A percentile compares a stretch with the other conserved stretches of the same genome.
Evolutionary conservation across 2,113 vertebrate genomes (phyloP).

Genomic region (Myotis yumanensis): DNA sequence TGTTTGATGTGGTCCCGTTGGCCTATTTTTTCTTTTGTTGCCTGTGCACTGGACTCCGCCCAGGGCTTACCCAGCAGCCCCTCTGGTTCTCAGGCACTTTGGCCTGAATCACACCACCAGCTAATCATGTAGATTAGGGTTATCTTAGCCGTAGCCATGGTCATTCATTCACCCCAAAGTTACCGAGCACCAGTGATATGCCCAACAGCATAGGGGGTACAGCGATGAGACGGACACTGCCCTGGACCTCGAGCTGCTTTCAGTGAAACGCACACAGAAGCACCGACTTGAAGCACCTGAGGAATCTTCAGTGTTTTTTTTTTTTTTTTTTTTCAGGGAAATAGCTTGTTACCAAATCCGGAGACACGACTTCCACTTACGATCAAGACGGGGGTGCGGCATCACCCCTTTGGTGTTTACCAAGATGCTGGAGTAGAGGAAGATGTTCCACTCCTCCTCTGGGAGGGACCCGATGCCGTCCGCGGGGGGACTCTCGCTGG

Average conservation of each 20-base stretch:
- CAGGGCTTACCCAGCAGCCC: not conserved
- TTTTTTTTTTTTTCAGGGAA: not conserved
- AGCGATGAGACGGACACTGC: not conserved
- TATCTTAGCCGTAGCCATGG: not conserved
- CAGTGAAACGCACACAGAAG: not conserved
- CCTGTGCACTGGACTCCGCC: not conserved
- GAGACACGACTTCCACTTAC: constrained; percentile 62
- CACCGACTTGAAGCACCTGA: not conserved
- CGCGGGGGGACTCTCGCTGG: not conserved
- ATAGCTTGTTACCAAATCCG: not conserved
- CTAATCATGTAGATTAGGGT: not conserved
- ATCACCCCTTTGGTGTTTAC: constrained; percentile 54
- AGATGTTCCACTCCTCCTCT: constrained; percentile 79
- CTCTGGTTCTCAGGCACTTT: not conserved
- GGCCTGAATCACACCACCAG: not conserved
- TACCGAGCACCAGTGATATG: too few species aligned
- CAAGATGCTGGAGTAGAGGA: constrained; percentile 76
- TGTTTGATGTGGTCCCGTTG: not conserved
- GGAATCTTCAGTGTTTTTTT: not conserved
- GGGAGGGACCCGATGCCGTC: constrained; percentile 60
- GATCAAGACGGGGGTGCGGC: not conserved
- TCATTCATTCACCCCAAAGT: not conserved
- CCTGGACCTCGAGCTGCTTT: not conserved
- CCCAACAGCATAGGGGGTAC: not conserved
- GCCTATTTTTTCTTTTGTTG: not conserved